phyloP scores from a whole-genome alignment of 2,888 invertebrate genomes.

The Pherbina coryleti region DNA sequence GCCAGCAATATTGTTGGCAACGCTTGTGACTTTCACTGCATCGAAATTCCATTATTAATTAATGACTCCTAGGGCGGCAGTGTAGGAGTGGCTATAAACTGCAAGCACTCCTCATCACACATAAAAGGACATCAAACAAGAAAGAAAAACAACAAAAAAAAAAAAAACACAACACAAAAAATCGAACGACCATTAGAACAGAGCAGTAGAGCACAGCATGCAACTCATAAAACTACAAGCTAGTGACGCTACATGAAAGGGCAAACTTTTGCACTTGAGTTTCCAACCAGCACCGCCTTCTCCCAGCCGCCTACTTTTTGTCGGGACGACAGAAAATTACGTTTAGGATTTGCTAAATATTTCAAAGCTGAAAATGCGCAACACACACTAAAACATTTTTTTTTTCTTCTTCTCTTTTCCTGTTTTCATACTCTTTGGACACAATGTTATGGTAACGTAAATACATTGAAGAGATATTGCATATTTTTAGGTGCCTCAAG shows the following conservation, averaged over 20 bases:
- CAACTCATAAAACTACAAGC: constrained; percentile 32
- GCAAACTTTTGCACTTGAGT: constrained; percentile 27
- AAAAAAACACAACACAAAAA: not conserved
- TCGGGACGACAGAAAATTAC: not conserved
- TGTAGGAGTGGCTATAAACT: constrained; percentile 45
- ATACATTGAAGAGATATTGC: not conserved
- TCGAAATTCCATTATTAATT: constrained; percentile 21
- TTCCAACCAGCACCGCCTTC: not conserved
- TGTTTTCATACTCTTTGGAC: too few relatives aligned
- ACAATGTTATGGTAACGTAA: too few relatives aligned
- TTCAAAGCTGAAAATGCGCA: not conserved
- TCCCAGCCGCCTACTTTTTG: not conserved
- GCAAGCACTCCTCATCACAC: constrained; percentile 45
- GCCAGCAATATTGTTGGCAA: not conserved
- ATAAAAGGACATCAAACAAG: not conserved
- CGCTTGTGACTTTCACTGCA: constrained; percentile 20
- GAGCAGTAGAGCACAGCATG: constrained; percentile 18
- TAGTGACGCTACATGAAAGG: not conserved
- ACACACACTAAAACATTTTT: not conserved
- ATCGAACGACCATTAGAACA: not conserved
- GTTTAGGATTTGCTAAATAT: not conserved
- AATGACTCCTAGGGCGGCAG: not conserved
- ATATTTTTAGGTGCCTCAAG: constrained; percentile 16
- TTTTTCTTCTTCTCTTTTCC: too few relatives aligned
- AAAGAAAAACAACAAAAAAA: not conserved